Evolutionary conservation across 1,140 invertebrate genomes (phyloP).

Genomic region (Rhyzopertha dominica): DNA sequence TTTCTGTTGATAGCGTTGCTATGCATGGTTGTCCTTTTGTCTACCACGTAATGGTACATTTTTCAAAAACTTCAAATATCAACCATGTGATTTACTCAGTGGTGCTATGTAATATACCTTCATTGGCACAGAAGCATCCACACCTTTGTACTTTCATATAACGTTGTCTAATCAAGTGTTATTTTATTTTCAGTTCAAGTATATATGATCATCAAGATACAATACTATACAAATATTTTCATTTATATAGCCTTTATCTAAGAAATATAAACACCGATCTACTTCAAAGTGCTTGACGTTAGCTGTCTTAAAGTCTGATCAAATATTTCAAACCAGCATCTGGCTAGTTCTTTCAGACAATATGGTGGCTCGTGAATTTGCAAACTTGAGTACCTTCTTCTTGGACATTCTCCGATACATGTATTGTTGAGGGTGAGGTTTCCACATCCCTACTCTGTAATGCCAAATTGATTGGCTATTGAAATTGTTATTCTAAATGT

Average conservation of each 20-base stretch:
- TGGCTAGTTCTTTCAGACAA: conserved; percentile 16
- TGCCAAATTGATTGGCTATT: too few relatives aligned
- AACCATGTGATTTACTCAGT: background rate
- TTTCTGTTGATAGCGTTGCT: conserved; percentile 1
- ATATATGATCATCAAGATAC: conserved; percentile 31
- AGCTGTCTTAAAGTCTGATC: conserved; percentile 3
- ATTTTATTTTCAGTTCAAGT: conserved; percentile 4
- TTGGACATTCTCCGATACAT: too few relatives aligned
- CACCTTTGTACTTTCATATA: background rate
- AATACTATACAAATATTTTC: conserved; percentile 28
- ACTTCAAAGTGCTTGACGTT: conserved; percentile 28
- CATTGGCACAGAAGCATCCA: background rate
- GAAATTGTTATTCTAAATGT: too few relatives aligned
- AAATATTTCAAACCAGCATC: conserved; percentile 20
- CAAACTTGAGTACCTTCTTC: conserved; percentile 20
- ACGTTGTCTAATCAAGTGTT: background rate
- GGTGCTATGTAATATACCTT: conserved; percentile 2
- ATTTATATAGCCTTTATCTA: conserved; percentile 20
- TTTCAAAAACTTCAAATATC: conserved; percentile 2
- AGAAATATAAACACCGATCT: conserved; percentile 32
- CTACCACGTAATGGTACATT: conserved; percentile 5
- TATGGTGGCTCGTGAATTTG: conserved; percentile 28
- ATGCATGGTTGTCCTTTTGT: background rate
- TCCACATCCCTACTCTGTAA: too few relatives aligned
- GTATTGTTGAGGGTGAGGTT: too few relatives aligned